Conservation (phyloP, 2,797 vertebrate genomes). For the Bradypodion ventrale region DNA sequence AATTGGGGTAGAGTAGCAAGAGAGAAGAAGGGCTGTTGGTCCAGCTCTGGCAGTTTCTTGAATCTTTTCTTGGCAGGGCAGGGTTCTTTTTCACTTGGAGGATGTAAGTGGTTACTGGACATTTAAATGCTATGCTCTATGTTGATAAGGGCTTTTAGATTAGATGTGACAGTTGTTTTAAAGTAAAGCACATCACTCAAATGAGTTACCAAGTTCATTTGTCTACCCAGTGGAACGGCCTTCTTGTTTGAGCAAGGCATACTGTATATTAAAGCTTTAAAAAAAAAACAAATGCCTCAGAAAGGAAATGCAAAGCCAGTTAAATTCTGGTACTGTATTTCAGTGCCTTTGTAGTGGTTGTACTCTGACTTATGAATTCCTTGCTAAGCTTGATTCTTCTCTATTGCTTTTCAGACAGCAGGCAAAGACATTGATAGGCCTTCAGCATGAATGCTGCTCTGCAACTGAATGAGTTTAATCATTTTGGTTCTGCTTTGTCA, state of each 20-base stretch:
- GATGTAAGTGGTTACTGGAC: background rate
- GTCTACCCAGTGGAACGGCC: background rate
- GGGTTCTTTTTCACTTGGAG: background rate
- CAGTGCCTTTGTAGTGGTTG: background rate
- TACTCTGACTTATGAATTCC: no score
- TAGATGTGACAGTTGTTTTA: background rate
- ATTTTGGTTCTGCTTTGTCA: background rate
- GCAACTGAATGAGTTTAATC: background rate
- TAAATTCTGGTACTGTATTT: background rate
- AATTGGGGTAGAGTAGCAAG: no score
- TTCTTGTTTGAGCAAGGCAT: background rate
- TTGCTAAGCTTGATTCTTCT: background rate
- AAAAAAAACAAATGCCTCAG: background rate
- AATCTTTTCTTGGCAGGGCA: background rate
- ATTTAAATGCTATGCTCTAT: background rate
- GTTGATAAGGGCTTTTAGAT: no score
- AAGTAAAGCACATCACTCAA: background rate
- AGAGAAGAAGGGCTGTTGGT: background rate
- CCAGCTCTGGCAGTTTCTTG: background rate
- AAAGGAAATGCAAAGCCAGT: background rate
- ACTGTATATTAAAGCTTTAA: background rate
- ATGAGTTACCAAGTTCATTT: background rate
- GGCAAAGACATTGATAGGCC: background rate
- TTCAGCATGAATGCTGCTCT: background rate
- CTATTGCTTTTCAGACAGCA: background rate